Evolutionary conservation across 2,888 invertebrate species (phyloP), one percentile per base, ranked within the genome.

Genomic region (Eubasilissa splendida): DNA sequence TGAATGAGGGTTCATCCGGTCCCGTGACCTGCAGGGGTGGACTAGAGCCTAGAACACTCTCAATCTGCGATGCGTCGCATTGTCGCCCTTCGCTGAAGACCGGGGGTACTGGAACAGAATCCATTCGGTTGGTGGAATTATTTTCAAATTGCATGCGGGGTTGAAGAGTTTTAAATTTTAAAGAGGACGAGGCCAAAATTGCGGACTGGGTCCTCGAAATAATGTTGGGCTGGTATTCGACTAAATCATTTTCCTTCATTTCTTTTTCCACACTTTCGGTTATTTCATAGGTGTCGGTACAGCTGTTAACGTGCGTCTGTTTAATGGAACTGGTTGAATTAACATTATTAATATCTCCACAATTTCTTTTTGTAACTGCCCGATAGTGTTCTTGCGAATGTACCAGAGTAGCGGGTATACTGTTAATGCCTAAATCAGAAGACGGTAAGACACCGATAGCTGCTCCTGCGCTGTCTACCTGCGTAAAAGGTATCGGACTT

Each of bases 261-360:
- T 89, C 89, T 85, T 87, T 89, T 85, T 89, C 89, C 68, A 88
- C 87, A 87, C 89, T 90, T 82, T 88, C 88, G 81, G 89, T 89
- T 11, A 89, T 90, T 85, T 89, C 88, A 85, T 87, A 87, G 31
- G 87, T 87, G 74, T 85, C 88, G 63, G 87, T 54, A 52, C 54
- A 50, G 58, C n/a, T 4, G n/a, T 73, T 10, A 14, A 12, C 56
- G 10, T 31, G 12, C 7, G 73, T 8, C 33, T 31, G 33, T 31
- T 66, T 66, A 10, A 66, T 9, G 9, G 31, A 12, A 52, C 14
- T 22, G n/a, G 60, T 22, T n/a, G 7, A 9, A 22, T 60, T 60
- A 60, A 7, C 3, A 7, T n/a, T 42, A 7, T 42, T 42, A 42
- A 42, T 42, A 42, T 42, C 42, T 42, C 42, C 42, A 7, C 42